Base-by-base conservation (phyloP, 1,140 invertebrate genomes). In the Drosophila saltans region DNA sequence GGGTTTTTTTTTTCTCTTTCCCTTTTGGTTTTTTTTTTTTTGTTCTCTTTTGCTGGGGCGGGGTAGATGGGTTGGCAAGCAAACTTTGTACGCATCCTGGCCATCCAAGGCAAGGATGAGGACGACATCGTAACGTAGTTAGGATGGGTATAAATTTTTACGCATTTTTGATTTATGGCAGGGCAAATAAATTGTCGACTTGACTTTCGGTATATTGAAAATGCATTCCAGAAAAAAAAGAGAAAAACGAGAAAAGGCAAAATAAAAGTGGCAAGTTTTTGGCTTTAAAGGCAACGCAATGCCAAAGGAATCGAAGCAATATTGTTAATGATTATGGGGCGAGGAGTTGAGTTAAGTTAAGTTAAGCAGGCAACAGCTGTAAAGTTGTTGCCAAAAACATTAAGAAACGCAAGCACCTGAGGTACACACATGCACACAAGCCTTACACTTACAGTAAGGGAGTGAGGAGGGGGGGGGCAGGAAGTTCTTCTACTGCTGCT, bases 151-250 rank as follows among this genome's bases (percentile, higher is more conserved):
- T 72, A 88, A 80, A 89, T 84, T 88, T 86, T 89, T 89, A 89
- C 84, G 80, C 85, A 89, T 89, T 89, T 89, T 89, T 89, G 84
- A 89, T 89, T 89, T 89, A 89, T 89, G 84, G 73, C 72, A 55
- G 67, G 67, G 40, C 52, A 78, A 89, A 89, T 89, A 86, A 86
- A 86, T 89, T 86, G 75, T 66, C 80, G 76, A 70, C 70, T 61
- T 63, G 68, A 62, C 66, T 66, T 69, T 75, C 60, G 72, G 68
- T 74, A 72, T 82, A 88, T 88, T 81, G 84, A 89, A 89, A 88
- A 88, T 88, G 84, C 84, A 88, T 88, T 88, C 67, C 33, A 36
- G 6, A 36, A 36, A 36, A 36, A 36, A 5, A 36, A 36, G 6
- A 36, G 6, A 16, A 33, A 63, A 33, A 64, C 30, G 56, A 64